phyloP scores from a whole-genome alignment of 2,888 invertebrate species.

The Linyphia triangularis region DNA sequence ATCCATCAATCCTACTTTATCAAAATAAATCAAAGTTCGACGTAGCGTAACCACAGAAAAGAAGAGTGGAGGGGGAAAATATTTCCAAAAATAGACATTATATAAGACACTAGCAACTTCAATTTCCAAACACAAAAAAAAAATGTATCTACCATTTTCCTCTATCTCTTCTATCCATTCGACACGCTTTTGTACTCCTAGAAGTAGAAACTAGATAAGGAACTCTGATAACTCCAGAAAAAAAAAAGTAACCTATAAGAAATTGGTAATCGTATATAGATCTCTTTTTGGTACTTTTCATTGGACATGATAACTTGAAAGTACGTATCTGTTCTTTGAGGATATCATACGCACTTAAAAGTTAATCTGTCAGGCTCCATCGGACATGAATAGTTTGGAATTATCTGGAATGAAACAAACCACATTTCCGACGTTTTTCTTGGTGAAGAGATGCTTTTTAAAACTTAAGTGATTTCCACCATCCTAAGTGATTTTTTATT shows the following conservation, averaged over 20 bases:
- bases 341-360: slow-evolving; percentile 26
- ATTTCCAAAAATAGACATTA: not conserved
- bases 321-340: not conserved
- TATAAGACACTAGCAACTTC: not conserved
- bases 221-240: not conserved
- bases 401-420: slow-evolving; percentile 18
- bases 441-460: no score
- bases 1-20: not conserved
- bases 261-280: not conserved
- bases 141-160: slow-evolving; percentile 37
- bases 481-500: no score
- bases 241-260: not conserved
- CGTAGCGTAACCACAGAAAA: no score
- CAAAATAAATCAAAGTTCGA: not conserved
- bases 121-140: not conserved
- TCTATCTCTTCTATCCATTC: slow-evolving; percentile 30
- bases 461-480: no score
- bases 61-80: no score
- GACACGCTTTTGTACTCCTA: slow-evolving; percentile 59
- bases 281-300: not conserved
- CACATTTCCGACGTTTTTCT: no score
- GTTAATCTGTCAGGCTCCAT: slow-evolving; percentile 19
- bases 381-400: slow-evolving; percentile 2
- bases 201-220: slow-evolving; percentile 12
- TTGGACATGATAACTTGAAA: not conserved